Evolutionary conservation across 2,797 vertebrate genomes (phyloP), one percentile per base, ranked within the genome.

Genomic region (Acomys russatus): DNA sequence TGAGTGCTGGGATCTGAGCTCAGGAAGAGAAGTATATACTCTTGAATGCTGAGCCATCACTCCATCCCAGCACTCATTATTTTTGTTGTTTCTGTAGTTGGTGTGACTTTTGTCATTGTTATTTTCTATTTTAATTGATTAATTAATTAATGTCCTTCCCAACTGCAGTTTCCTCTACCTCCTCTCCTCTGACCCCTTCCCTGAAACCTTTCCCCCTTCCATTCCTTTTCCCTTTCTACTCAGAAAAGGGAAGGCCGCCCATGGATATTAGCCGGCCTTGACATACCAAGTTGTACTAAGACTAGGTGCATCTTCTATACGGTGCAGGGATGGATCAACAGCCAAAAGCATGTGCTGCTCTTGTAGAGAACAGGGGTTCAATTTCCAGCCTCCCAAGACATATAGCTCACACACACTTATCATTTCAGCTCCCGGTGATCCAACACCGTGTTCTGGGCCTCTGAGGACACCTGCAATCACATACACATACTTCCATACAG

Each of bases 61-160:
- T 59, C 2, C 3, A 73, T 6, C 15, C 1, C 17, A 30, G 38
- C 3, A 2, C 9, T 59, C 3, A 3, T 38, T 25, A 3, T 44
- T 44, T 44, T 44, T 71, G 66, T 25, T 35, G 22, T 2, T 70
- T 59, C 35, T 6, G 0, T 35, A 18, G 51, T 9, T 70, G 6
- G 11, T 33, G 44, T 86, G 33, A 70, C 49, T 70, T 86, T n/a
- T 54, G 38, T 68, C 18, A 3, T n/a, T 33, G 76, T 78, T 88
- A 12, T 74, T 88, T 25, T 17, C 18, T 17, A 59, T 59, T 59
- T 17, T 17, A 17, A 59, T 59, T 59, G 4, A 59, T 59, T 56
- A 10, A 56, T 15, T 15, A 12, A 56, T 56, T 59, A 1, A 59
- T 59, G 17, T 59, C 15, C 56, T 17, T 59, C 56, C 17, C 15